These are phyloP conservation scores for Ia io DNA, from an alignment of 2,113 vertebrate species.

Conservation along the genomic window DNA sequence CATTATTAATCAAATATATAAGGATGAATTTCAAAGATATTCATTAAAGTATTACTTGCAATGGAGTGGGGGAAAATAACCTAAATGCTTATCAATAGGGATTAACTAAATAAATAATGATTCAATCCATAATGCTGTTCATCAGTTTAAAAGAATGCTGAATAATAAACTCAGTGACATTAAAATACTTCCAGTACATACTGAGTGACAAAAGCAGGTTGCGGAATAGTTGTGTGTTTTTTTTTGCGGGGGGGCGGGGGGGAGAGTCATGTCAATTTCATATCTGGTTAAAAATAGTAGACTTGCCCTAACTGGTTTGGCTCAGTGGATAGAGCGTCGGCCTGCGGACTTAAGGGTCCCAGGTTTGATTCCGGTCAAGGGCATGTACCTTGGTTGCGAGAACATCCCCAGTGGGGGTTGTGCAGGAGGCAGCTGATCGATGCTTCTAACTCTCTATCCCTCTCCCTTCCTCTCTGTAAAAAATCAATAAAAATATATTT, in stretches of 20 bases:
- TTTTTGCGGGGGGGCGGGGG: not conserved
- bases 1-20: not conserved
- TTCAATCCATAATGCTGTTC: not conserved
- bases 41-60: conserved; percentile 13
- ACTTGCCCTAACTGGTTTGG: not conserved
- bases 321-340: too few relatives aligned
- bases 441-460: too few relatives aligned
- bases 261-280: not conserved
- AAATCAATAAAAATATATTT: too few relatives aligned
- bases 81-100: not conserved
- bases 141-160: not conserved
- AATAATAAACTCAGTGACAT: conserved; percentile 8
- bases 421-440: too few relatives aligned
- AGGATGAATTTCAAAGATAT: not conserved
- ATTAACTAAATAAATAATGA: not conserved
- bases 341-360: too few relatives aligned
- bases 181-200: not conserved
- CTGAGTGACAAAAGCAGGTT: not conserved
- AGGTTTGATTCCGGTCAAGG: too few relatives aligned
- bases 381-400: too few relatives aligned
- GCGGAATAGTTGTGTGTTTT: not conserved
- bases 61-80: not conserved
- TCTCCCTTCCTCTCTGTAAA: too few relatives aligned
- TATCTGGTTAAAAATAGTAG: not conserved
- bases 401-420: too few relatives aligned